Percentiles rank a stretch among this genome's conserved stretches.
These are phyloP conservation scores for Helicolenus hilgendorfi DNA, from an alignment of 2,797 vertebrate genomes.

Conservation along the genomic window DNA sequence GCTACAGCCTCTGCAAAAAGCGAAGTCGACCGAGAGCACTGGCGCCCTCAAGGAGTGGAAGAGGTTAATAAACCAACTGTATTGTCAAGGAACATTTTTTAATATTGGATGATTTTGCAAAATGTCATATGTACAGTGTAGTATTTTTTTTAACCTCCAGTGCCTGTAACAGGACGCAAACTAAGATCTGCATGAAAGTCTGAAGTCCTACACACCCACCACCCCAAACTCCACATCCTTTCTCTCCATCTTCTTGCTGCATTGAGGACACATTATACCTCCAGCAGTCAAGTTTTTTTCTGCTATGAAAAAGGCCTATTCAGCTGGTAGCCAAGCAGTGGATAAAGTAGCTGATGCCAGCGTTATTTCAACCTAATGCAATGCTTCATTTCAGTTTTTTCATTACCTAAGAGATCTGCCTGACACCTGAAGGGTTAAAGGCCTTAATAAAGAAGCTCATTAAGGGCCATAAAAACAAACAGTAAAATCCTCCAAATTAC, in stretches of 20 bases:
- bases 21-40: too few relatives aligned
- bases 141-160: neutral
- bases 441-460: neutral
- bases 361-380: neutral
- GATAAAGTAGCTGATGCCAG: neutral
- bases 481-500: neutral
- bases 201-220: neutral
- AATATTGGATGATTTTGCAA: neutral
- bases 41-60: too few relatives aligned
- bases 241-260: neutral
- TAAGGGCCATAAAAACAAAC: neutral
- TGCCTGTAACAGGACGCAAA: neutral
- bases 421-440: neutral
- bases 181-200: neutral
- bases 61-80: too few relatives aligned
- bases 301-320: too few relatives aligned
- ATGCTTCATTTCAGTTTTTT: neutral
- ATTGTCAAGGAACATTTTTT: too few relatives aligned
- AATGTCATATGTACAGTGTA: neutral
- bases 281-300: too few relatives aligned
- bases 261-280: neutral
- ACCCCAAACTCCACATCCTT: neutral
- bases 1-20: too few relatives aligned
- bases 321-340: neutral
- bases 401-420: neutral